phyloP scores from a whole-genome alignment of 2,888 invertebrate species.

The Hipparchia semele region DNA sequence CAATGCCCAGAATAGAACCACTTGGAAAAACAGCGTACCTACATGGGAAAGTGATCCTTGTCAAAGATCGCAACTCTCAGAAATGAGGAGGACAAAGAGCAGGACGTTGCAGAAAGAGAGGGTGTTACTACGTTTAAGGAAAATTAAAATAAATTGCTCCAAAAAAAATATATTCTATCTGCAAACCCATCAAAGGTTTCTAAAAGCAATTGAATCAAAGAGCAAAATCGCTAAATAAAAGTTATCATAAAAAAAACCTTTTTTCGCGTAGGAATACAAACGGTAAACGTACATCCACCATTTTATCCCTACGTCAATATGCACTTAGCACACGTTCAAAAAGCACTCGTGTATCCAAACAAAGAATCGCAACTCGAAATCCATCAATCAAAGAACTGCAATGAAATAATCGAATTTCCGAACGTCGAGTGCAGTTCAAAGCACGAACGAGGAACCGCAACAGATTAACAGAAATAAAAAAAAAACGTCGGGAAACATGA shows the following conservation, averaged over 20 bases:
- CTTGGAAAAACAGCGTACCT: too few relatives aligned
- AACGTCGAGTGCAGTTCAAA: constrained; percentile 77
- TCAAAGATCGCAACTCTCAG: too few relatives aligned
- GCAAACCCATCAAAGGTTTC: background rate
- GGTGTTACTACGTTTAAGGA: background rate
- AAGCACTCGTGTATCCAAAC: constrained; percentile 57
- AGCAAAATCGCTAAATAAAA: constrained; percentile 16
- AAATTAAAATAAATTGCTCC: background rate
- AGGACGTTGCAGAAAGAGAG: too few relatives aligned
- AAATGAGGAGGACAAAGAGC: too few relatives aligned
- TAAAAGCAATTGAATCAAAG: constrained; percentile 14
- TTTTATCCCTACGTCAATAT: constrained; percentile 50
- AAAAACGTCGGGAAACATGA: constrained; percentile 57
- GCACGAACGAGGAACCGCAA: constrained; percentile 75
- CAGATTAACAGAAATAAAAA: constrained; percentile 64
- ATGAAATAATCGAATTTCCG: constrained; percentile 78
- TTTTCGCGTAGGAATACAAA: background rate
- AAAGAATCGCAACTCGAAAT: constrained; percentile 66
- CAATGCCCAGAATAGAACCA: too few relatives aligned
- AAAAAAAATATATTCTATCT: background rate
- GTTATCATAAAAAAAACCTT: constrained; percentile 18
- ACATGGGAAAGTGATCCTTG: too few relatives aligned
- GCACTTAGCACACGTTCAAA: constrained; percentile 65
- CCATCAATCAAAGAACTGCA: constrained; percentile 80
- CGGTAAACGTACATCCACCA: constrained; percentile 27